Evolutionary conservation across 2,113 vertebrate genomes (phyloP), one percentile per base, ranked within the genome.

Genomic region (Ranitomeya imitator): DNA sequence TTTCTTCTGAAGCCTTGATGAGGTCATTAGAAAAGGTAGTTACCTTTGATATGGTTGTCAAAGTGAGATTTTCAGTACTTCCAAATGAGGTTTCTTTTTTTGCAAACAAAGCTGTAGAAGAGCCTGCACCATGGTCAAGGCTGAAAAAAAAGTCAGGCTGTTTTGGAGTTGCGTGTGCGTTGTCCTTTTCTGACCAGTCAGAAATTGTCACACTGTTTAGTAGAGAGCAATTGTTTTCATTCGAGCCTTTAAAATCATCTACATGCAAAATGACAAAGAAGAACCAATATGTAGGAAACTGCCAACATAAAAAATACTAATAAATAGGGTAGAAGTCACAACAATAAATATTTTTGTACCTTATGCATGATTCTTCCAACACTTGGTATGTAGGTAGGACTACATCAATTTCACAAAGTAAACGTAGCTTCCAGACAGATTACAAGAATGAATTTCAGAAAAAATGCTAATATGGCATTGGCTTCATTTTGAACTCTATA

Each of bases 201-300:
- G 92, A 97, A 94, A 93, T 96, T 67, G 95, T 91, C 90, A 97
- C 91, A 92, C 94, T 94, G 93, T 96, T 95, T 92, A 95, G 90
- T 59, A 92, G 93, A 60, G 97, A 96, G 91, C 90, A 93, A 21
- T 93, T 93, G 92, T 91, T 90, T 51, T 61, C 94, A 85, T 93
- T 97, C 92, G 96, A 96, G 90, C 96, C 96, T 94, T 97, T 98
- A 91, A 97, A 93, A 94, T 98, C 96, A 79, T 99, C 97, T 91
- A 94, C 90, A 93, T 99, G 97, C 82, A 99, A 97, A 96, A 95
- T 90, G 93, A 96, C 92, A 96, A 96, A 93, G 90, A 93, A 93
- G 91, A 71, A 89, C 91, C 89, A 91, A 89, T 86, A 81, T 26
- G 94, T 94, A 95, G 92, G 23, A 82, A 52, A 59, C 16, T 60